Evolutionary conservation across 2,888 invertebrate species (phyloP).

Genomic region (Dynastes grantii): DNA sequence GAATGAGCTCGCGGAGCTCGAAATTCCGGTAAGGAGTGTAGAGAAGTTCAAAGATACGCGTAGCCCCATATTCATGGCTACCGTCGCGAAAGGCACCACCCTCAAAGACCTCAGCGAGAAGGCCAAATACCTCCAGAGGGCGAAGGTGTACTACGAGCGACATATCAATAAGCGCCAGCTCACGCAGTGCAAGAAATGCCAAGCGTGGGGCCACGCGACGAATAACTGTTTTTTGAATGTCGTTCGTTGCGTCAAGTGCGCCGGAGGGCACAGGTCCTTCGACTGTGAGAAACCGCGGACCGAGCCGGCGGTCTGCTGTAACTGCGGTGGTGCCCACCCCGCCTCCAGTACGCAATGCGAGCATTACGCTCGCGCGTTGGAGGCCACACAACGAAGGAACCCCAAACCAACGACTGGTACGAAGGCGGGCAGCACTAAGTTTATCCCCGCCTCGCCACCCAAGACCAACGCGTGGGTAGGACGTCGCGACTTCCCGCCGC

Average conservation of each 20-base stretch:
- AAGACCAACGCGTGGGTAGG: too few relatives aligned
- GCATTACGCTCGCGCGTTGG: too few relatives aligned
- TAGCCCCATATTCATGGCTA: background rate
- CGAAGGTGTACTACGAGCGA: background rate
- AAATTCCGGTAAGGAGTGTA: background rate
- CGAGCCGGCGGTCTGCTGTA: background rate
- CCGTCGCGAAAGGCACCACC: background rate
- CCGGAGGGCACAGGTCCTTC: background rate
- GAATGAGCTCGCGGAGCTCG: background rate
- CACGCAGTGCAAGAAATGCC: background rate
- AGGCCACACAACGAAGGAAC: too few relatives aligned
- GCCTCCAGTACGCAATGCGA: background rate
- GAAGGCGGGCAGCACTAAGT: too few relatives aligned
- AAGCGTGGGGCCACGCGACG: background rate
- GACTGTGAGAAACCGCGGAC: background rate
- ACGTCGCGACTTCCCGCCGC: too few relatives aligned
- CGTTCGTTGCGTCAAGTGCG: background rate
- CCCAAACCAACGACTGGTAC: too few relatives aligned
- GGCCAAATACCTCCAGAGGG: background rate
- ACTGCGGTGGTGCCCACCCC: background rate
- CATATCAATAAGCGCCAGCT: background rate
- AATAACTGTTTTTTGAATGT: background rate
- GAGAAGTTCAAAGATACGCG: background rate
- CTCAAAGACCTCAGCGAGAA: background rate
- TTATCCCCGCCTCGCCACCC: too few relatives aligned